These are phyloP conservation scores for Ginglymostoma cirratum DNA, from an alignment of 2,113 vertebrate species.

Conservation along the genomic window DNA sequence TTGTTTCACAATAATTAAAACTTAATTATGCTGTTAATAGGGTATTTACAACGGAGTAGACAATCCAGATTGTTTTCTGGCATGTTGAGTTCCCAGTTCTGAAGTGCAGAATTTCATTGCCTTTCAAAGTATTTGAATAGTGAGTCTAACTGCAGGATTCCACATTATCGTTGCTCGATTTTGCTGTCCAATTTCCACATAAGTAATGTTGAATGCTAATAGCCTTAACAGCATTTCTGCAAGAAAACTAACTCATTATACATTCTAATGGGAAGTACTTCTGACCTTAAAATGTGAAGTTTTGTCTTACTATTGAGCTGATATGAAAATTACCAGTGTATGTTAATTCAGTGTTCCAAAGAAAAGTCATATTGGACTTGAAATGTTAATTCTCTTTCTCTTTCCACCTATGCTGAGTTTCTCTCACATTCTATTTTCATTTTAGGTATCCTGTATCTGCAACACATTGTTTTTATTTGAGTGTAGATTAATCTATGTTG, in stretches of 20 bases:
- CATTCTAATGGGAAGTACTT: neutral
- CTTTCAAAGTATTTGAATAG: neutral
- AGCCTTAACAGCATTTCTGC: neutral
- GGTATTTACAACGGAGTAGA: neutral
- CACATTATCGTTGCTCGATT: neutral
- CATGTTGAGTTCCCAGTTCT: neutral
- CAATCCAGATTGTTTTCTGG: neutral
- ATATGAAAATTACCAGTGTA: neutral
- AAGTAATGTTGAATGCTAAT: neutral
- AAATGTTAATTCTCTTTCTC: too few relatives aligned
- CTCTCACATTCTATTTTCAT: too few relatives aligned
- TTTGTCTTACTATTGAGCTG: neutral
- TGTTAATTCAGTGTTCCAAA: too few relatives aligned
- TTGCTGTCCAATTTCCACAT: neutral
- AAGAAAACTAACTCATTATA: neutral
- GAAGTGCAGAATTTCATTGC: neutral
- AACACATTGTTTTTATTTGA: too few relatives aligned
- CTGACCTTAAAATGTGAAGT: neutral
- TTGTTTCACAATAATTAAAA: neutral
- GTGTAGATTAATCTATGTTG: neutral
- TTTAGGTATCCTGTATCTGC: too few relatives aligned
- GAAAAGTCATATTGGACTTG: too few relatives aligned
- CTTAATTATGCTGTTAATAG: neutral
- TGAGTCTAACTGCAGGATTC: neutral
- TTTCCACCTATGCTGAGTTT: too few relatives aligned